phyloP scores from a whole-genome alignment of 2,113 vertebrate species.

The Tyrannus savana region DNA sequence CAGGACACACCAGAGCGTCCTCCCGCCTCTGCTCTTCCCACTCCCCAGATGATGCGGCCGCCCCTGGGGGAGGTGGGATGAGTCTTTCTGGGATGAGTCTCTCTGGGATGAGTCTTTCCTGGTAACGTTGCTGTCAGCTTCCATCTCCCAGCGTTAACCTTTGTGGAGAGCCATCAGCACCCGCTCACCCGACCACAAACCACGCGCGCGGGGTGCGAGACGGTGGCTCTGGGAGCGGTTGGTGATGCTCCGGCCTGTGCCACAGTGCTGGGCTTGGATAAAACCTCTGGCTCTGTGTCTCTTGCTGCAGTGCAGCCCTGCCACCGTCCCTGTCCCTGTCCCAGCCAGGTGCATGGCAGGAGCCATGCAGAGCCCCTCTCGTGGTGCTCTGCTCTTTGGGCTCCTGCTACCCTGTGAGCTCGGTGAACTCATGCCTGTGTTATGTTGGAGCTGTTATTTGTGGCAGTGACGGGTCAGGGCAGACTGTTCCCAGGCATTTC shows the following conservation, averaged over 20 bases:
- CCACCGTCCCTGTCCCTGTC: not conserved
- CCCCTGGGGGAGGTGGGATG: not conserved
- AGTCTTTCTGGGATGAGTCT: not conserved
- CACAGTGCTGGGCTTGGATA: not conserved
- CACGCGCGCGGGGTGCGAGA: accelerated
- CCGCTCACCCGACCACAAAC: not conserved
- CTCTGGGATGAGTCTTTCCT: not conserved
- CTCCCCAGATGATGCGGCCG: not conserved
- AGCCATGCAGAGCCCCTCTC: not conserved
- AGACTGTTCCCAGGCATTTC: accelerated
- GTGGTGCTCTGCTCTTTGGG: not conserved
- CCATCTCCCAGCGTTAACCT: not conserved
- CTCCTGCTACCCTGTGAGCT: accelerated
- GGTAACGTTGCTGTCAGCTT: not conserved
- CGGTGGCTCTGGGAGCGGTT: accelerated
- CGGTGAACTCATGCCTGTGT: accelerated
- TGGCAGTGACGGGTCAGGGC: accelerated
- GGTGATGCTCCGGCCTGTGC: not conserved
- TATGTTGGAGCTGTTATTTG: not conserved
- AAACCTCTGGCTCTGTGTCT: not conserved
- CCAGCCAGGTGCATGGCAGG: not conserved
- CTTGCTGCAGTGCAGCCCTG: not conserved
- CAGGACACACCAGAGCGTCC: not conserved
- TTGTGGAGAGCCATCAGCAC: not conserved
- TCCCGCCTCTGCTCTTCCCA: not conserved